phyloP scores from a whole-genome alignment of 2,888 invertebrate genomes.

The Hololepta plana region DNA sequence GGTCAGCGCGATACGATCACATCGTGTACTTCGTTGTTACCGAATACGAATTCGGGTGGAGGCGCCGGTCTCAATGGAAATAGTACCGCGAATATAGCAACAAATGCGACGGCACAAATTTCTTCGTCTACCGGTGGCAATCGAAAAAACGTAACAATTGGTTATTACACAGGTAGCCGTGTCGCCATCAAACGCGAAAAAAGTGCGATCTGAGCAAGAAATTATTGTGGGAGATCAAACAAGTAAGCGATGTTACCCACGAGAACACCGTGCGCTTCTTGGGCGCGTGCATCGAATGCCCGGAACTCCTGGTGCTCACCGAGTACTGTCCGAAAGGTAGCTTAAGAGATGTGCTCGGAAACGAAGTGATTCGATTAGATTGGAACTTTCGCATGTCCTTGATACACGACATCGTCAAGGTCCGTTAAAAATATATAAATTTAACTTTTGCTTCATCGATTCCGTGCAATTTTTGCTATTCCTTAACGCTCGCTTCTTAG shows the following conservation, averaged over 20 bases:
- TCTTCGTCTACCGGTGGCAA: too few species aligned
- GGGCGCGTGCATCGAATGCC: conserved; percentile 74
- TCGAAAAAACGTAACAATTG: conserved; percentile 58
- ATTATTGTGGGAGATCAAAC: conserved; percentile 71
- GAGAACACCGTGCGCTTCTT: conserved; percentile 77
- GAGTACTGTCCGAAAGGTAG: conserved; percentile 83
- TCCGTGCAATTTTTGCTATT: neutral
- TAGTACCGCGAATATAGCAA: too few species aligned
- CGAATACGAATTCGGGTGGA: too few species aligned
- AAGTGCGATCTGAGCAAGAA: conserved; percentile 71
- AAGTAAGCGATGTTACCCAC: conserved; percentile 78
- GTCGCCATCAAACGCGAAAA: conserved; percentile 72
- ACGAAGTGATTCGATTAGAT: conserved; percentile 69
- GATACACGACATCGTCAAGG: conserved; percentile 82
- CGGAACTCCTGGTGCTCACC: conserved; percentile 60
- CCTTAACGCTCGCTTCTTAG: too few species aligned
- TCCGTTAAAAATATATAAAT: too few species aligned
- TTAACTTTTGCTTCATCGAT: neutral
- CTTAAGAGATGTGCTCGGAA: conserved; percentile 69
- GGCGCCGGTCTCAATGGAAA: too few species aligned
- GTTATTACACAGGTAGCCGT: conserved; percentile 64
- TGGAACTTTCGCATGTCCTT: conserved; percentile 82
- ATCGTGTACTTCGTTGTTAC: conserved; percentile 39
- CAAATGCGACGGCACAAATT: too few species aligned
- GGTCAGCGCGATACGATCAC: conserved; percentile 42